Evolutionary conservation across 2,797 vertebrate genomes (phyloP).

Genomic region (Anolis apletophallus): DNA sequence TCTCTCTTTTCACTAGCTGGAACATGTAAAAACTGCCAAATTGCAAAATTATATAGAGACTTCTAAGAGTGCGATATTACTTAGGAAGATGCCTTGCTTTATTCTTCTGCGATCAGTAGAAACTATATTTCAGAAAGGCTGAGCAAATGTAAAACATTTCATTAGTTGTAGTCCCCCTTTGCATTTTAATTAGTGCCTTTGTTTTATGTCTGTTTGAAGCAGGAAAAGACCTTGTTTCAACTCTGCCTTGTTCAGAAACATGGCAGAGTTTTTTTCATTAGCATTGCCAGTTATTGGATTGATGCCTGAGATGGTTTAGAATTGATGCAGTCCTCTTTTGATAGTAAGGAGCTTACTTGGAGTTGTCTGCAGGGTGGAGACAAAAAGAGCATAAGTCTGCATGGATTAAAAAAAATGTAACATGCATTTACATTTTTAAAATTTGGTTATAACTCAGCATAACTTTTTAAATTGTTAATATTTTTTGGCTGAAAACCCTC

Average conservation of each 20-base stretch:
- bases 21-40: not conserved
- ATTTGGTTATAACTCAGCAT: slow-evolving; percentile 2
- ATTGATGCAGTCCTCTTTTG: slow-evolving; percentile 22
- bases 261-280: slow-evolving; percentile 14
- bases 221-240: slow-evolving; percentile 26
- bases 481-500: not conserved
- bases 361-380: rapidly evolving
- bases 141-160: not conserved
- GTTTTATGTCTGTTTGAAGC: slow-evolving; percentile 3
- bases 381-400: not conserved
- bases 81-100: slow-evolving; percentile 1
- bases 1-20: not conserved
- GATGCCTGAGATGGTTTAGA: not conserved
- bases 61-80: not conserved
- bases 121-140: slow-evolving; percentile 13
- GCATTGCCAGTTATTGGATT: slow-evolving; percentile 22
- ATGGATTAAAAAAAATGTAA: slow-evolving; percentile 34
- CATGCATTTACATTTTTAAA: slow-evolving; percentile 3
- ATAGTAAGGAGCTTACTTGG: slow-evolving; percentile 10
- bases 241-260: slow-evolving; percentile 29
- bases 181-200: slow-evolving; percentile 28
- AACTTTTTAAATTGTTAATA: not conserved
- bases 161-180: slow-evolving; percentile 41
- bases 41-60: not conserved
- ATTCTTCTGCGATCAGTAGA: not conserved